These are phyloP conservation scores for Hofmannophila pseudospretella DNA, from an alignment of 2,888 invertebrate species.

Conservation along the genomic window DNA sequence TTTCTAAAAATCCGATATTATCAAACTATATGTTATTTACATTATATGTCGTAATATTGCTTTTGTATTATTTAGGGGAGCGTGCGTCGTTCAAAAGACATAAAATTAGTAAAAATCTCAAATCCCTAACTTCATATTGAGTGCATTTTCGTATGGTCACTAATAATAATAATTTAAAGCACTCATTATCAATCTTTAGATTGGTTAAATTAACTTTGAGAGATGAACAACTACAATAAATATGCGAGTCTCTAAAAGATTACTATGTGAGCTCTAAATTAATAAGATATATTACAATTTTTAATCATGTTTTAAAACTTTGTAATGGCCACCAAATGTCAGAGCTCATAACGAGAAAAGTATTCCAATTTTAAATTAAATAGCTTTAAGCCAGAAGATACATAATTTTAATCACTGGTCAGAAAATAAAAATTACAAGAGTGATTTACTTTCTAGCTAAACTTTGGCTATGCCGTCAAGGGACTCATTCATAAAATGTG, in stretches of 20 bases:
- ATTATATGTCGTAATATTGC: slow-evolving; percentile 77
- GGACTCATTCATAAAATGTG: slow-evolving; percentile 46
- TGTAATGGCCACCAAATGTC: slow-evolving; percentile 42
- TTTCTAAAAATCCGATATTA: slow-evolving; percentile 75
- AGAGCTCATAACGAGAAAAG: slow-evolving; percentile 16
- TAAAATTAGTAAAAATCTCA: slow-evolving; percentile 70
- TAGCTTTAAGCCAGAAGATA: too few relatives aligned
- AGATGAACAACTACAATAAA: slow-evolving; percentile 52
- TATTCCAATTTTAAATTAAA: background rate
- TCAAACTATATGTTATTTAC: slow-evolving; percentile 75
- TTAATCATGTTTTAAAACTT: slow-evolving; percentile 32
- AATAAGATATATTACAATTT: slow-evolving; percentile 54
- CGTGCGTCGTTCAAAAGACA: slow-evolving; percentile 66
- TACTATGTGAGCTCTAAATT: slow-evolving; percentile 62
- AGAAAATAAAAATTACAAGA: slow-evolving; percentile 38
- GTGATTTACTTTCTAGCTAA: slow-evolving; percentile 65
- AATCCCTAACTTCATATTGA: slow-evolving; percentile 69
- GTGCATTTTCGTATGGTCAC: slow-evolving; percentile 61
- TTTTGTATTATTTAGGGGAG: slow-evolving; percentile 75
- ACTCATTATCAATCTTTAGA: slow-evolving; percentile 65
- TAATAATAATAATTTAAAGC: slow-evolving; percentile 69
- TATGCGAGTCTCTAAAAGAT: slow-evolving; percentile 64
- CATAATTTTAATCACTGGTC: background rate
- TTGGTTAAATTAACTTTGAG: slow-evolving; percentile 62
- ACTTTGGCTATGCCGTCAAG: slow-evolving; percentile 75